Evolutionary conservation across 2,113 vertebrate genomes (phyloP).

Genomic region (Pterocles orientalis): DNA sequence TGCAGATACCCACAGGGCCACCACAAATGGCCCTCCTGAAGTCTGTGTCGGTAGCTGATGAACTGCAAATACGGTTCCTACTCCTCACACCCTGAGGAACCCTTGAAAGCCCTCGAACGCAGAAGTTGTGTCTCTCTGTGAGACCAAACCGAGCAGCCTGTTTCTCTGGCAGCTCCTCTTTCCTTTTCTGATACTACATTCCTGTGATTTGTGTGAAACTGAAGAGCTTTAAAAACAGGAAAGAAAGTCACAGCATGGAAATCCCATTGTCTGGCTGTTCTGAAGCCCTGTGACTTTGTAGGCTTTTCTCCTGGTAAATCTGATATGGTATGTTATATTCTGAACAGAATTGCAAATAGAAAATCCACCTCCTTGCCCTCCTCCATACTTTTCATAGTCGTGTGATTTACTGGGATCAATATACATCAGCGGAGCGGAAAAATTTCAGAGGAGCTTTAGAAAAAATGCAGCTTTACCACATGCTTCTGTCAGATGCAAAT

Average conservation of each 20-base stretch:
- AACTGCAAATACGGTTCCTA: not conserved
- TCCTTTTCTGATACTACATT: not conserved
- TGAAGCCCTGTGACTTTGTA: not conserved
- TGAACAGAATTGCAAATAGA: not conserved
- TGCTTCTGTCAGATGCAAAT: not conserved
- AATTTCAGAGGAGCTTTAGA: not conserved
- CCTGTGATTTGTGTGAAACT: not conserved
- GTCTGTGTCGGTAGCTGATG: rapidly evolving
- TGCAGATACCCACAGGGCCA: not conserved
- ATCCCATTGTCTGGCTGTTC: not conserved
- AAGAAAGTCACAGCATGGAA: not conserved
- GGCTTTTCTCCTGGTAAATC: not conserved
- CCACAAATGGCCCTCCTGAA: not conserved
- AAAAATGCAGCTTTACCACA: not conserved
- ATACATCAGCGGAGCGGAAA: not conserved
- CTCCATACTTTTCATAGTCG: not conserved
- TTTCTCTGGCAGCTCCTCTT: not conserved
- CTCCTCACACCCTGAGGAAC: rapidly evolving
- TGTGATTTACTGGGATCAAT: not conserved
- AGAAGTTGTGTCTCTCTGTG: not conserved
- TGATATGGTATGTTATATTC: not conserved
- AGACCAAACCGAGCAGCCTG: not conserved
- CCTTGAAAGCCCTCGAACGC: not conserved
- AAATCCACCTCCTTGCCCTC: not conserved
- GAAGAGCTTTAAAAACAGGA: not conserved